Evolutionary conservation across 2,113 vertebrate genomes (phyloP), one percentile per base, ranked within the genome.

Genomic region (Corvus cornix): DNA sequence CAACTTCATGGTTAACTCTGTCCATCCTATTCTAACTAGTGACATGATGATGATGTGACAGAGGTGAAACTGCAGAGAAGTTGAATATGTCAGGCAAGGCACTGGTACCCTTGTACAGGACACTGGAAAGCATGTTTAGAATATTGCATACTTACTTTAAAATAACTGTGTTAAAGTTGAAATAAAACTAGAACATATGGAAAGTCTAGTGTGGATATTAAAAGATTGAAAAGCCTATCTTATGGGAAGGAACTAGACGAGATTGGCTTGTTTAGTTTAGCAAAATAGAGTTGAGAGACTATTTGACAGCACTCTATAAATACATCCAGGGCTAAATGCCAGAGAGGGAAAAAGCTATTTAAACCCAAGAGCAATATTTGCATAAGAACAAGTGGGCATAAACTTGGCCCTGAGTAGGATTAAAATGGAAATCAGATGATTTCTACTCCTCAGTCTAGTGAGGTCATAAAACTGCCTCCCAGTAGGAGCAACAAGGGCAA

Each of bases 281-380:
- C 83, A 87, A 92, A 92, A 92, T 8, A 92, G n/a, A 87, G 77
- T 73, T 87, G 87, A 79, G 87, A 84, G 91, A 64, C 58, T 77
- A 84, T 94, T 94, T 95, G 94, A 96, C 91, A 96, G 81, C 53
- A 64, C 91, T 87, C 77, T 91, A 93, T 96, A 97, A 96, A 95
- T 96, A 96, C 37, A 84, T 79, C 44, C 60, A 96, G 53, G 89
- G 94, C 94, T 91, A 87, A 87, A 89, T 82, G 94, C 94, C 93
- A 95, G 84, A 74, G 83, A 94, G 66, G 77, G 80, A 79, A 93
- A 94, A 95, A 95, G 78, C 66, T 91, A 78, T 96, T 94, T 92
- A 87, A 95, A 91, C 91, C 89, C 87, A 97, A 97, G 89, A 95
- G 81, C 84, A 96, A 95, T 97, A 95, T 97, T 97, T 96, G 94